phyloP scores from a whole-genome alignment of 2,113 vertebrate species.

The Craseonycteris thonglongyai region DNA sequence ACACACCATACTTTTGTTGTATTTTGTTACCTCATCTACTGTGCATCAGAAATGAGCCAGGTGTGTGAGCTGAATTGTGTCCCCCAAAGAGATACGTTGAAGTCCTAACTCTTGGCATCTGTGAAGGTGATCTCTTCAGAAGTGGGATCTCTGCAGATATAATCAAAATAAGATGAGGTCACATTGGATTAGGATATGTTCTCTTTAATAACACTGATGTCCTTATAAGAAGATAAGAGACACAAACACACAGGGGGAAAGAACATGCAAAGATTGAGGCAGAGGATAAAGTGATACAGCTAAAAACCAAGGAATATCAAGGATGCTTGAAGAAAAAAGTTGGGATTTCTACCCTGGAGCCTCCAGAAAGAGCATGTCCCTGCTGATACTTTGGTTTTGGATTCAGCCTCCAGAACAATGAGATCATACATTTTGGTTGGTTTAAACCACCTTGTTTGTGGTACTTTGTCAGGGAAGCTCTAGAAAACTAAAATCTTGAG shows the following conservation, averaged over 20 bases:
- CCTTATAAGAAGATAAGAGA: background rate
- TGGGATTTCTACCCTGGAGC: rapidly evolving
- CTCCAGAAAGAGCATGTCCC: background rate
- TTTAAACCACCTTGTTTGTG: background rate
- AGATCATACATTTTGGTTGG: background rate
- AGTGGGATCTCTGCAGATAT: background rate
- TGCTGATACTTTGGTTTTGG: background rate
- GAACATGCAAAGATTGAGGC: background rate
- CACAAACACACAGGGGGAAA: background rate
- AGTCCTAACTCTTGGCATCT: background rate
- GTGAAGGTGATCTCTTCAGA: background rate
- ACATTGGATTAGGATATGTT: background rate
- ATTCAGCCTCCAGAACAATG: background rate
- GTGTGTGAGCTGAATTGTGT: background rate
- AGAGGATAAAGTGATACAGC: background rate
- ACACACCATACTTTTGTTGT: background rate
- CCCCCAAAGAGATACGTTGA: background rate
- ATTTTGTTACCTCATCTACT: background rate
- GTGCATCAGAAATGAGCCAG: background rate
- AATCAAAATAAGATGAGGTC: background rate
- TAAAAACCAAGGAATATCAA: background rate
- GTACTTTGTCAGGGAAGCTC: background rate
- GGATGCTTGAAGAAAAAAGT: background rate
- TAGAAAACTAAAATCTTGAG: background rate
- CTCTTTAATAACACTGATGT: background rate